Percentiles rank a stretch among this genome's conserved stretches.
Conservation (phyloP, 2,113 vertebrate species). For the Jaculus jaculus region DNA sequence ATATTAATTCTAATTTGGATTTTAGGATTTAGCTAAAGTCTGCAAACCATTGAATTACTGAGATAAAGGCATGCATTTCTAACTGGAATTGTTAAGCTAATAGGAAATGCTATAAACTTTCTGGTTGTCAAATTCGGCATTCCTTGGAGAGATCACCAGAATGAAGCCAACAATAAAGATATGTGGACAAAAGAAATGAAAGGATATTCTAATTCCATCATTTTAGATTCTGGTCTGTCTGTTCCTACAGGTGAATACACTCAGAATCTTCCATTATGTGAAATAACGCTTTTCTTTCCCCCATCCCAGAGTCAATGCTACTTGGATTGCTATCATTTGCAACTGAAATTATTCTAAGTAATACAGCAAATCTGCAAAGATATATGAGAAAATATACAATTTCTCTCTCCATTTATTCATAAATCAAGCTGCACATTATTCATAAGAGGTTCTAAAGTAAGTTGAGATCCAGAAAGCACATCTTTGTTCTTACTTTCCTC, state of each 20-base stretch:
- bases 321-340: conserved; percentile 33
- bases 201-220: not conserved
- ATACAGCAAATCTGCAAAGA: not conserved
- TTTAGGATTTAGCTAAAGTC: not conserved
- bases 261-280: not conserved
- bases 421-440: not conserved
- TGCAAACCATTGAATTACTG: not conserved
- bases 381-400: not conserved
- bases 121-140: not conserved
- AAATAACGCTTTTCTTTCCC: not conserved
- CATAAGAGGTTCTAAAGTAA: not conserved
- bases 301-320: not conserved
- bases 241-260: not conserved
- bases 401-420: not conserved
- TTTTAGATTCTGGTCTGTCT: not conserved
- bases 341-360: not conserved
- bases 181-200: not conserved
- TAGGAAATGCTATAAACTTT: not conserved
- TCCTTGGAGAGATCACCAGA: not conserved
- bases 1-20: not conserved
- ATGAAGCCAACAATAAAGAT: not conserved
- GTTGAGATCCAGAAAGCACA: not conserved
- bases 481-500: not conserved
- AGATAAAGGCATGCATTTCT: not conserved
- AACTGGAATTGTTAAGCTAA: not conserved